Percentiles rank a stretch among this genome's conserved stretches.
phyloP scores from a whole-genome alignment of 2,113 vertebrate genomes.

The Pimephales promelas region DNA sequence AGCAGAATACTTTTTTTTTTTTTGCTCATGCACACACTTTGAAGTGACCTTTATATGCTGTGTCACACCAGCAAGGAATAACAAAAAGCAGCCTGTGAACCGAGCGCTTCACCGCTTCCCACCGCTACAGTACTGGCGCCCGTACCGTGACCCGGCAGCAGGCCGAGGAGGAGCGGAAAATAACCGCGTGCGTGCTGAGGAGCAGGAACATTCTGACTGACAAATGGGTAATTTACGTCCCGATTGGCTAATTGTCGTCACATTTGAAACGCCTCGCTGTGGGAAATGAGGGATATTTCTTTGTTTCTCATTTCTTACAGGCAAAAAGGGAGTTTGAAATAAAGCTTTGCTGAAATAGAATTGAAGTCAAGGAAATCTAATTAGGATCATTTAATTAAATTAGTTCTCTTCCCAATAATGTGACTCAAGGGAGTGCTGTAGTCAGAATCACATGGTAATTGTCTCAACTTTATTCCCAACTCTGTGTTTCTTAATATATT shows the following conservation, averaged over 20 bases:
- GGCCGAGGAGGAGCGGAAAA: conserved; percentile 12
- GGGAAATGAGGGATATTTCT: conserved; percentile 29
- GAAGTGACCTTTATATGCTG: conserved; percentile 49
- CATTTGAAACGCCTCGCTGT: conserved; percentile 20
- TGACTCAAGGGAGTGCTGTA: conserved; percentile 48
- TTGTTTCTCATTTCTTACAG: conserved; percentile 35
- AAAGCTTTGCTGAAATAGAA: conserved; percentile 4
- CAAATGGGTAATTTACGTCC: background rate
- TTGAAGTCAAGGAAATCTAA: conserved; percentile 50
- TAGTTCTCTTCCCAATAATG: conserved; percentile 51
- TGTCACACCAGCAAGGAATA: conserved; percentile 26
- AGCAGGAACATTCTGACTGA: background rate
- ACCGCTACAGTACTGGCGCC: conserved; percentile 44
- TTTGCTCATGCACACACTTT: conserved; percentile 40
- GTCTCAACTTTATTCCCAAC: conserved; percentile 14
- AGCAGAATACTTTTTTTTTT: conserved; percentile 23
- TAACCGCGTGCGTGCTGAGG: background rate
- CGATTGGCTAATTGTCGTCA: conserved; percentile 32
- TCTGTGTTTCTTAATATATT: conserved; percentile 3
- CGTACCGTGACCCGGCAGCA: conserved; percentile 30
- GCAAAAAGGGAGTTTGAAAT: conserved; percentile 38
- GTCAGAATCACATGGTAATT: conserved; percentile 38
- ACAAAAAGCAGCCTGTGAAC: conserved; percentile 55
- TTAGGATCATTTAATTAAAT: conserved; percentile 59
- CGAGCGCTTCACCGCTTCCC: conserved; percentile 40